Conservation (phyloP, 2,888 invertebrate species). For the Apantesis nais region DNA sequence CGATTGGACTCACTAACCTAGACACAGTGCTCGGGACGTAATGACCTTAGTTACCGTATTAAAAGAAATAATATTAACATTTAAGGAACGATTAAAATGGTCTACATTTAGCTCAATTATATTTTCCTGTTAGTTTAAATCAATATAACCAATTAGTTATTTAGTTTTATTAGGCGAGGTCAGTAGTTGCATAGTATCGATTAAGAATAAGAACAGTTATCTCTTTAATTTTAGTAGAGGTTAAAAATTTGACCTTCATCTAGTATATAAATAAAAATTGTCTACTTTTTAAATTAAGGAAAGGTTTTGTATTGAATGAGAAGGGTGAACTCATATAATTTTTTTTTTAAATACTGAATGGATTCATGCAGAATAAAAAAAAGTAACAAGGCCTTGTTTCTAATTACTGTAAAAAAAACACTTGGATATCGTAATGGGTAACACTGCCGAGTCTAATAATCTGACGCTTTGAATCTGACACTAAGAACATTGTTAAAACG, state of each 20-base stretch:
- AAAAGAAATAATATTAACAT: conserved; percentile 19
- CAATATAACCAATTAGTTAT: conserved; percentile 13
- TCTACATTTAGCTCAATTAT: background rate
- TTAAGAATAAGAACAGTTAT: conserved; percentile 29
- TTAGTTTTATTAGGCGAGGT: conserved; percentile 31
- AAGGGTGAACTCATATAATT: conserved; percentile 21
- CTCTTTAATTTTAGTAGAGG: conserved; percentile 21
- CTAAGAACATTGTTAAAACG: background rate
- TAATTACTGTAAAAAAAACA: background rate
- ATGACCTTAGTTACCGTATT: conserved; percentile 45
- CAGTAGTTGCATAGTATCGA: conserved; percentile 16
- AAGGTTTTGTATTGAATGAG: conserved; percentile 8
- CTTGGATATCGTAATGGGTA: too few species aligned
- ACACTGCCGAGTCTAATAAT: background rate
- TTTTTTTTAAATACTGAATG: too few species aligned
- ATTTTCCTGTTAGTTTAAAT: conserved; percentile 15
- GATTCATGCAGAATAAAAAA: background rate
- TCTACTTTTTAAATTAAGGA: conserved; percentile 12
- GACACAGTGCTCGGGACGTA: conserved; percentile 34
- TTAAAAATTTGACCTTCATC: conserved; percentile 28
- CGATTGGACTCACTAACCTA: conserved; percentile 44
- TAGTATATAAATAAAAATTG: conserved; percentile 13
- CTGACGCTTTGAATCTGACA: background rate
- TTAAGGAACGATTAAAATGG: conserved; percentile 13
- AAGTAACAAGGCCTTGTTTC: background rate